Percentiles rank a stretch among this genome's conserved stretches.
phyloP scores from a whole-genome alignment of 2,113 vertebrate genomes.

The Heptranchias perlo region DNA sequence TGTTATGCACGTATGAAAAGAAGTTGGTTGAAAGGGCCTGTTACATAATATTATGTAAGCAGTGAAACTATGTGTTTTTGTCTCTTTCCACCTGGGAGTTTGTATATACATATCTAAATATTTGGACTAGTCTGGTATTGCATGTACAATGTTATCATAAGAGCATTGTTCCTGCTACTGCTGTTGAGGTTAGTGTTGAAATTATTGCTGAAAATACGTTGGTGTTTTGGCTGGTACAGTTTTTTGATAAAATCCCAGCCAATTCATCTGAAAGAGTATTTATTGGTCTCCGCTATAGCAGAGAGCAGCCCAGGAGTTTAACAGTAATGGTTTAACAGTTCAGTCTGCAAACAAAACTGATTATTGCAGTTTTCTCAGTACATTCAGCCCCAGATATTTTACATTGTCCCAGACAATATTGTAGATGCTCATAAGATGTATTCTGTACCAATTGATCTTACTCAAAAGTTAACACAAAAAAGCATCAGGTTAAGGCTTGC shows the following conservation, averaged over 20 bases:
- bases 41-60: not conserved
- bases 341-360: not conserved
- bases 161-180: not conserved
- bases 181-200: constrained; percentile 16
- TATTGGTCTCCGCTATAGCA: not conserved
- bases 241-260: not conserved
- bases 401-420: not conserved
- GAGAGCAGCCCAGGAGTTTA: not conserved
- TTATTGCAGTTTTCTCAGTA: not conserved
- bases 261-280: not conserved
- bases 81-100: not conserved
- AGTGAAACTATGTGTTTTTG: constrained; percentile 7
- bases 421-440: not conserved
- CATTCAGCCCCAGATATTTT: not conserved
- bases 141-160: constrained; percentile 9
- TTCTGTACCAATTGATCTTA: too few relatives aligned
- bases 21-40: not conserved
- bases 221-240: constrained; percentile 10
- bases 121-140: not conserved
- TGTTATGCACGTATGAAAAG: not conserved
- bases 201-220: not conserved
- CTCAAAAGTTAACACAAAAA: not conserved
- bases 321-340: not conserved
- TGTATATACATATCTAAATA: not conserved
- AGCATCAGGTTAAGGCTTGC: not conserved